Evolutionary conservation across 1,140 invertebrate genomes (phyloP).

Genomic region (Cherax quadricarinatus): DNA sequence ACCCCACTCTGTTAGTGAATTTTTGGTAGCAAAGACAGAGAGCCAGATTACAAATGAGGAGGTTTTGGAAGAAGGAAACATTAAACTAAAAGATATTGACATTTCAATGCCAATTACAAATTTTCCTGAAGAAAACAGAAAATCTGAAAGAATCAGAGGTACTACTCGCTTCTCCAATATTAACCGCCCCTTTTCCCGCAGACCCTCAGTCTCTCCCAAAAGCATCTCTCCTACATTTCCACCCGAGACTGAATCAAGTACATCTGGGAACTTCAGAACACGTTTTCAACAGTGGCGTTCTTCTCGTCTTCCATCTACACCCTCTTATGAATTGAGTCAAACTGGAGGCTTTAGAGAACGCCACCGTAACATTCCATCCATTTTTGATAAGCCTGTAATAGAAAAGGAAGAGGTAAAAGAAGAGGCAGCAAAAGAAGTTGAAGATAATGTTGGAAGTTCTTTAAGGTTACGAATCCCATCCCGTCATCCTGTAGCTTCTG

Average conservation of each 20-base stretch:
- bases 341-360: slow-evolving; percentile 15
- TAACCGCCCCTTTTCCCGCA: slow-evolving; percentile 34
- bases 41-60: background rate
- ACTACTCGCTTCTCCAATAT: slow-evolving; percentile 19
- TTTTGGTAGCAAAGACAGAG: background rate
- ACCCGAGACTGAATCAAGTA: background rate
- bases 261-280: slow-evolving; percentile 21
- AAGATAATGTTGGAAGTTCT: background rate
- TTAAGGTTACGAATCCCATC: background rate
- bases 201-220: background rate
- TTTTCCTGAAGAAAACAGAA: background rate
- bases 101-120: slow-evolving; percentile 3
- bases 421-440: background rate
- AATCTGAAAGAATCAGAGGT: slow-evolving; percentile 10
- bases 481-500: background rate
- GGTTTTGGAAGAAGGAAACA: background rate
- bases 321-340: slow-evolving; percentile 34
- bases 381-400: background rate
- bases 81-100: slow-evolving; percentile 6
- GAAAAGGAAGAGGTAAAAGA: background rate
- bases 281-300: slow-evolving; percentile 58
- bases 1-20: background rate
- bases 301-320: slow-evolving; percentile 23
- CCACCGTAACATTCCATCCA: background rate
- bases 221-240: background rate